These are phyloP conservation scores for Acleris literana DNA, from an alignment of 2,888 invertebrate species.

Conservation along the genomic window DNA sequence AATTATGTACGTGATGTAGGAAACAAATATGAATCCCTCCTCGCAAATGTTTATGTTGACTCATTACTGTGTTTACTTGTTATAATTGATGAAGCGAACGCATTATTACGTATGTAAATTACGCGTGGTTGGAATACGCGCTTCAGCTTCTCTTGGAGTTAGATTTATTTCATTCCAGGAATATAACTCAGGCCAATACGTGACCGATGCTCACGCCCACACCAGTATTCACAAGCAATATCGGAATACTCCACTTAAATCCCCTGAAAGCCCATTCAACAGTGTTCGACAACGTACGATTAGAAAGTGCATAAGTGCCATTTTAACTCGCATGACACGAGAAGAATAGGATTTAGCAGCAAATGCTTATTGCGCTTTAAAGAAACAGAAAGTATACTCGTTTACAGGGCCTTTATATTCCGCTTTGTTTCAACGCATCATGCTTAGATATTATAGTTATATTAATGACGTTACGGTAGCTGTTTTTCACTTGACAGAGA, in stretches of 20 bases:
- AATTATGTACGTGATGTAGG: not conserved
- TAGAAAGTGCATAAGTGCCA: slow-evolving; percentile 24
- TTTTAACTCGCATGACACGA: slow-evolving; percentile 17
- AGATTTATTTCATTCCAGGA: slow-evolving; percentile 73
- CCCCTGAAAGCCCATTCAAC: slow-evolving; percentile 30
- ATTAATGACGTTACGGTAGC: too few relatives aligned
- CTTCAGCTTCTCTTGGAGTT: slow-evolving; percentile 58
- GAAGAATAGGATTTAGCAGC: slow-evolving; percentile 4
- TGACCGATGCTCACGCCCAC: slow-evolving; percentile 80
- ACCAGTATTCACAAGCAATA: slow-evolving; percentile 52
- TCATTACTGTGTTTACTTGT: slow-evolving; percentile 35
- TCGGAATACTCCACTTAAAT: slow-evolving; percentile 31
- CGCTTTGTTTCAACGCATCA: too few relatives aligned
- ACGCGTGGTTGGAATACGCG: slow-evolving; percentile 62
- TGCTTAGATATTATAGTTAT: too few relatives aligned
- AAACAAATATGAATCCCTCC: slow-evolving; percentile 11
- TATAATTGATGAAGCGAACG: slow-evolving; percentile 40
- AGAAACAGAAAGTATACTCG: too few relatives aligned
- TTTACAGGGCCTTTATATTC: too few relatives aligned
- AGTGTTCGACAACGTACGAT: slow-evolving; percentile 17
- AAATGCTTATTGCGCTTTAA: not conserved
- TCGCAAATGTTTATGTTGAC: slow-evolving; percentile 29
- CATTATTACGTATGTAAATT: slow-evolving; percentile 52
- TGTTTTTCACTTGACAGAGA: too few relatives aligned
- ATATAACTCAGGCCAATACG: slow-evolving; percentile 78